Base-by-base conservation (phyloP, 1,140 invertebrate species). In the Wiebesia pumilae region DNA sequence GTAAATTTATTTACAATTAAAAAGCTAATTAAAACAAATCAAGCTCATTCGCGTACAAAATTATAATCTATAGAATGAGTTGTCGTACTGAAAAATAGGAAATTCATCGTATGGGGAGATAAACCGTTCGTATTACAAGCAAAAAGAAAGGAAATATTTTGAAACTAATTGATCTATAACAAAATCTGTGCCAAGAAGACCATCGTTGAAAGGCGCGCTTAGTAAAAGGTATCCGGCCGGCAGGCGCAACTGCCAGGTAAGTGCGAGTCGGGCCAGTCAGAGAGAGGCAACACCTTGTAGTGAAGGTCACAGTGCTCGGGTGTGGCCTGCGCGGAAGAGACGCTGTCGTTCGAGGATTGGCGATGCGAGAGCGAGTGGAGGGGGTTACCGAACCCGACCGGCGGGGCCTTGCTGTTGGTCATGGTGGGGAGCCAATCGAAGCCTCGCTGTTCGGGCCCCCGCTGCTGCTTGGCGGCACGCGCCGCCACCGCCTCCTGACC, bases 261-360 rank as follows among this genome's bases (percentile, higher is more conserved):
- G 40, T 14, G 24, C 24, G 24, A 62, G 10, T 16, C 10, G 19
- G 27, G 24, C 47, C 65, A 69, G 51, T 75, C 35, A 77, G 54
- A 88, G 86, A 85, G 81, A 62, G 82, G 79, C 88, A 80, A 85
- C 88, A 93, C 93, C 93, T 93, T 93, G 90, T 91, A 92, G 88
- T 91, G 89, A 89, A 93, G 92, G 88, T 93, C 91, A 89, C 88
- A 89, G 85, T 90, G 88, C 58, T 93, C 93, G 89, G 92, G 91
- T 91, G 91, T 90, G 91, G 92, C 91, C 84, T 92, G 91, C 58
- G 89, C 87, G 43, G 89, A 89, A 75, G 88, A 88, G 78, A 90
- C 87, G 86, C 87, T 88, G 58, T 87, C 85, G 89, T 89, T 90
- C 84, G 90, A 90, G 90, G 90, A 89, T 86, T 91, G 92, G 75